A percentile compares a stretch with the other conserved stretches of the same genome.
Conservation (phyloP, 2,113 vertebrate genomes). For the Phrynocephalus versicolor region DNA sequence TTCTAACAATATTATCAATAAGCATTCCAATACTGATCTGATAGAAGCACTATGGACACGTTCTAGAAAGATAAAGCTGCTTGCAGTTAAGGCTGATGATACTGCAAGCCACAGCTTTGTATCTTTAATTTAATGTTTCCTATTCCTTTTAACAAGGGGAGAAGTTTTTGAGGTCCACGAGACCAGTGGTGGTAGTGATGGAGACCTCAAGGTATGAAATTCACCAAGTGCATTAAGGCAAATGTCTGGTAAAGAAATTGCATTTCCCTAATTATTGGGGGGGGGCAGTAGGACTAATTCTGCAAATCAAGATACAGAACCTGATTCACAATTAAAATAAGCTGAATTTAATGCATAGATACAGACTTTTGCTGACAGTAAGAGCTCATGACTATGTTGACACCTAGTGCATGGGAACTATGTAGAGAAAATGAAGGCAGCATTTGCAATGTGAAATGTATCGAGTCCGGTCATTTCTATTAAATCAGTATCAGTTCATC, state of each 20-base stretch:
- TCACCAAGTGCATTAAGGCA: no score
- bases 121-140: no score
- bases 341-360: neutral
- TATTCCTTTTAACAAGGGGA: no score
- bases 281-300: rapidly evolving
- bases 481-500: constrained; percentile 79
- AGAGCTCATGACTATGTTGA: neutral
- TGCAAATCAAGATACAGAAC: constrained; percentile 12
- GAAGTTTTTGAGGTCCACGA: no score
- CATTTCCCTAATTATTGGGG: neutral
- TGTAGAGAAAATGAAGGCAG: constrained; percentile 23
- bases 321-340: neutral
- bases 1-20: neutral
- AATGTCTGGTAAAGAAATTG: neutral
- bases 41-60: constrained; percentile 65
- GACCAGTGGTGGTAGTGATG: no score
- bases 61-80: constrained; percentile 27
- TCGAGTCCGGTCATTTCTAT: constrained; percentile 71
- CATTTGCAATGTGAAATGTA: neutral
- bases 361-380: neutral
- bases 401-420: neutral
- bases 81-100: no score
- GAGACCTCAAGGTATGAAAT: no score
- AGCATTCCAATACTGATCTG: constrained; percentile 75
- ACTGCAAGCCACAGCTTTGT: no score